Evolutionary conservation across 2,113 vertebrate species (phyloP).

Genomic region (Thamnophis sirtalis): DNA sequence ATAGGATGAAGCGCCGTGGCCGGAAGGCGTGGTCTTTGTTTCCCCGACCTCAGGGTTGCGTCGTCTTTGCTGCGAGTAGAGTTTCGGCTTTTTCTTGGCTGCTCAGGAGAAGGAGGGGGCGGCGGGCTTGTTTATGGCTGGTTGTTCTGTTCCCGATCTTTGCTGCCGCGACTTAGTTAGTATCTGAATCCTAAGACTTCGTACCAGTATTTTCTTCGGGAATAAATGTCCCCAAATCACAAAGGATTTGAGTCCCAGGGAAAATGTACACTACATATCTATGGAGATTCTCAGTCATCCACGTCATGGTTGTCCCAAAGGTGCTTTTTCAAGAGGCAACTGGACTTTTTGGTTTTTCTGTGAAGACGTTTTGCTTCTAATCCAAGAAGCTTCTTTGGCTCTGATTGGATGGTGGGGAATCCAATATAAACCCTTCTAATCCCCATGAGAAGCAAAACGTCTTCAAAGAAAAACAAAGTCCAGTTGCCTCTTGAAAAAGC

Average conservation of each 20-base stretch:
- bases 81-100: neutral
- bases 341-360: too few relatives aligned
- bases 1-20: neutral
- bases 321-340: too few relatives aligned
- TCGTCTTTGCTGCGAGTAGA: neutral
- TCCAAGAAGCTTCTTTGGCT: too few relatives aligned
- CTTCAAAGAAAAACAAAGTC: too few relatives aligned
- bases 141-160: neutral
- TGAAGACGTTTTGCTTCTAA: too few relatives aligned
- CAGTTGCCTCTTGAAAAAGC: too few relatives aligned
- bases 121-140: neutral
- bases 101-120: neutral
- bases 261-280: neutral
- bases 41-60: too few relatives aligned
- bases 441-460: too few relatives aligned
- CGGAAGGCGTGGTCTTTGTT: neutral
- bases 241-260: neutral
- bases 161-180: neutral
- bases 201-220: neutral
- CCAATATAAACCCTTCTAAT: too few relatives aligned
- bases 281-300: too few relatives aligned
- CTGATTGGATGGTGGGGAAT: too few relatives aligned
- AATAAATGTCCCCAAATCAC: neutral
- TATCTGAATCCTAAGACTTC: neutral
- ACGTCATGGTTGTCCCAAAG: too few relatives aligned